These are phyloP conservation scores for Meteorus sp. DNA, from an alignment of 1,140 invertebrate species.

Conservation along the genomic window DNA sequence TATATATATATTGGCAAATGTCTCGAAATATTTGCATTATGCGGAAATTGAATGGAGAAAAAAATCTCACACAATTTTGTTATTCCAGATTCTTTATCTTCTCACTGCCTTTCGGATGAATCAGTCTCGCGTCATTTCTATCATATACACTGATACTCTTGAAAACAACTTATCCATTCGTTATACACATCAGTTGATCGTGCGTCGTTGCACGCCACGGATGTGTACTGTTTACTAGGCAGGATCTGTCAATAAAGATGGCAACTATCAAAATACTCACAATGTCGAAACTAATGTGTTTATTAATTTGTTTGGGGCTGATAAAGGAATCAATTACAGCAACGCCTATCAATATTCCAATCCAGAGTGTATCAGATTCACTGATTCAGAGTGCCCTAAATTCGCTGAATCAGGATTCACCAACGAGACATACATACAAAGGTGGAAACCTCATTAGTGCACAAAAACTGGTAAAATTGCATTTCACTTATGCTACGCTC, in stretches of 20 bases:
- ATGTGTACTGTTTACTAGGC: background rate
- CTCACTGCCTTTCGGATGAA: too few species aligned
- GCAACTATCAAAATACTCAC: background rate
- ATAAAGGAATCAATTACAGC: background rate
- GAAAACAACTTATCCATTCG: too few species aligned
- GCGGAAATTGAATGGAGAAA: too few species aligned
- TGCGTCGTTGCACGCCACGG: background rate
- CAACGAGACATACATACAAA: constrained; percentile 41
- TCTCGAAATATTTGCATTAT: too few species aligned
- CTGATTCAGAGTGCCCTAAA: constrained; percentile 40
- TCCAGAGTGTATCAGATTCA: constrained; percentile 30
- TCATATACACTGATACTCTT: too few species aligned
- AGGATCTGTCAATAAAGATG: constrained; percentile 5
- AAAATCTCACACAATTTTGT: too few species aligned
- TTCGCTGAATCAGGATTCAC: constrained; percentile 42
- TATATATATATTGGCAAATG: too few species aligned
- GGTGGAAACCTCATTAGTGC: constrained; percentile 44
- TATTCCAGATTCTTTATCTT: too few species aligned
- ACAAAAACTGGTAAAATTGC: constrained; percentile 43
- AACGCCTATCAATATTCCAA: constrained; percentile 31
- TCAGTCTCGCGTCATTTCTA: too few species aligned
- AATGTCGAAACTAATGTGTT: background rate
- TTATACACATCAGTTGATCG: constrained; percentile 9
- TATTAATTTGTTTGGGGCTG: constrained; percentile 7
- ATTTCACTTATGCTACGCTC: constrained; percentile 20